phyloP scores from a whole-genome alignment of 2,888 invertebrate genomes.

The Helleia helle region DNA sequence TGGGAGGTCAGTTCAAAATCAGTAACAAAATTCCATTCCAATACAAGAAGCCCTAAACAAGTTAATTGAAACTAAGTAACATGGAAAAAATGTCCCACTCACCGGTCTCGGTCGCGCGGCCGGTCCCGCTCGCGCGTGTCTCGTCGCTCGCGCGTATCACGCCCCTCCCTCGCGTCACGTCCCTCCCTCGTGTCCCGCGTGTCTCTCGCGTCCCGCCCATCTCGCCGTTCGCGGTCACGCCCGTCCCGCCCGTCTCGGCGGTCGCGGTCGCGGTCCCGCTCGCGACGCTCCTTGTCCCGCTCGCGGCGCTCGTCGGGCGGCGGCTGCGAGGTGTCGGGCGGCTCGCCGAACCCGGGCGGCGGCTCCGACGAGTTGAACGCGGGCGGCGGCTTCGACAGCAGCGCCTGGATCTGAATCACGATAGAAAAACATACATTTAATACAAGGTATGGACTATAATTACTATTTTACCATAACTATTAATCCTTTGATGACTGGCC shows the following conservation, averaged over 20 bases:
- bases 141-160: conserved; percentile 9
- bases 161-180: conserved; percentile 13
- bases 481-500: too few relatives aligned
- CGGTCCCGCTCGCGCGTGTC: conserved; percentile 16
- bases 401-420: conserved; percentile 69
- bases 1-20: too few relatives aligned
- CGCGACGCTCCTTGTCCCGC: conserved; percentile 38
- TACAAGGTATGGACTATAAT: too few relatives aligned
- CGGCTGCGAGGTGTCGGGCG: conserved; percentile 36
- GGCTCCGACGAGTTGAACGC: conserved; percentile 62
- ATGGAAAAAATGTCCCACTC: too few relatives aligned
- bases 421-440: too few relatives aligned
- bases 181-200: conserved; percentile 17
- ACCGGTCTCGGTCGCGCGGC: conserved; percentile 24
- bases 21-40: too few relatives aligned
- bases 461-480: too few relatives aligned
- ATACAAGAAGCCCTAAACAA: too few relatives aligned
- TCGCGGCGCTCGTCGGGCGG: conserved; percentile 35
- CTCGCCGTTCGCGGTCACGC: conserved; percentile 21
- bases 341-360: conserved; percentile 50
- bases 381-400: conserved; percentile 65
- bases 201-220: conserved; percentile 22
- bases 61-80: too few relatives aligned
- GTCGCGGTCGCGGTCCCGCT: conserved; percentile 30
- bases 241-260: conserved; percentile 18